Evolutionary conservation across 1,140 invertebrate genomes (phyloP).

Genomic region (Leptinotarsa undecemlineata): DNA sequence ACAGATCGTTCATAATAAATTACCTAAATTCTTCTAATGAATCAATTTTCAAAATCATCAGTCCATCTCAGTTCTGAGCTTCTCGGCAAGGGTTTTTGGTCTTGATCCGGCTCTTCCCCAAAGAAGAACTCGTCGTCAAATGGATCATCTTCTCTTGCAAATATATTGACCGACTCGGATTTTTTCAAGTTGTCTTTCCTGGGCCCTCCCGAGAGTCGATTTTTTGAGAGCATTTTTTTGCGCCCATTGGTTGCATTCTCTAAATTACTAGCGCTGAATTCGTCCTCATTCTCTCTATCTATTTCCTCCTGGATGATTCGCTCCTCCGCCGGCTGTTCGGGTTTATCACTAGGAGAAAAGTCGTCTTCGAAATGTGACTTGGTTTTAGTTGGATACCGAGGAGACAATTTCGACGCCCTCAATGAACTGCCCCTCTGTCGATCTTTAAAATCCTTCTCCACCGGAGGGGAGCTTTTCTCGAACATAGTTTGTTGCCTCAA

Average conservation of each 20-base stretch:
- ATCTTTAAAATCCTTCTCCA: constrained; percentile 34
- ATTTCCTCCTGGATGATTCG: constrained; percentile 46
- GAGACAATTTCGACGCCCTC: constrained; percentile 39
- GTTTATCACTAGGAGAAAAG: constrained; percentile 63
- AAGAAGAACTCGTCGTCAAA: constrained; percentile 86
- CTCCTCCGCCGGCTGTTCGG: constrained; percentile 45
- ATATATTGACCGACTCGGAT: constrained; percentile 86
- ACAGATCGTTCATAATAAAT: constrained; percentile 13
- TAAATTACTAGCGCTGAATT: constrained; percentile 33
- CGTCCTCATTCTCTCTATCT: constrained; percentile 44
- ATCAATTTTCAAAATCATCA: constrained; percentile 45
- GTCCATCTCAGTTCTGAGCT: constrained; percentile 48
- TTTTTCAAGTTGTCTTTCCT: constrained; percentile 62
- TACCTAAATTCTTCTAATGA: constrained; percentile 15
- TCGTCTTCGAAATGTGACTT: constrained; percentile 74
- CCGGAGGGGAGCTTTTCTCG: constrained; percentile 34
- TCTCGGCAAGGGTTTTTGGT: constrained; percentile 29
- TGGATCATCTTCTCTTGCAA: constrained; percentile 77
- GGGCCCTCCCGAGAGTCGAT: constrained; percentile 39
- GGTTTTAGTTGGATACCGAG: constrained; percentile 56
- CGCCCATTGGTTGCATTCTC: constrained; percentile 31
- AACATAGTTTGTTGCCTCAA: constrained; percentile 37
- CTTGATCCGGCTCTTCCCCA: constrained; percentile 24
- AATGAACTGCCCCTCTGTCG: constrained; percentile 8
- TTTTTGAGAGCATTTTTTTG: constrained; percentile 34